Base-by-base conservation (phyloP, 2,113 vertebrate genomes). In the Climacteris rufus region DNA sequence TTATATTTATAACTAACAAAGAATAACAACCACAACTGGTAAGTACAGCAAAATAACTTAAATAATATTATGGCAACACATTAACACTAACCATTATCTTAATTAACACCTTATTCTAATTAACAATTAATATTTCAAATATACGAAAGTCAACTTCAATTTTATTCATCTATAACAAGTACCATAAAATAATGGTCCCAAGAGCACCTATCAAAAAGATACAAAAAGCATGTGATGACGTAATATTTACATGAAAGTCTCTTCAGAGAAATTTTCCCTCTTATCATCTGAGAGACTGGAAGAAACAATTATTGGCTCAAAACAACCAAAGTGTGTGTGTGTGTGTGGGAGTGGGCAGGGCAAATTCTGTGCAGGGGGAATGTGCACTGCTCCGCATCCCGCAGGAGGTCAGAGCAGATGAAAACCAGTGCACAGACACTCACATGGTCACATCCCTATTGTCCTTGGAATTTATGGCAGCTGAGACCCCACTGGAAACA, bases 341-440 rank as follows among this genome's bases (percentile, higher is more conserved):
- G 28, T 8, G 21, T 31, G 53, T 11, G 31, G 2, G 45, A 37
- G 27, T 0, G 0, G 33, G 47, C 10, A 69, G 64, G n/a, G 28
- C 22, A 53, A 28, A 7, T 19, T 69, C 63, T 1, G 1, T 28
- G 18, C 37, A 0, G 0, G 15, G 30, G 11, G 8, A 5, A 16
- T 2, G 8, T 53, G 54, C 22, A 8, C 45, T 78, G 47, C 54
- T 39, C 33, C 19, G 13, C 28, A 45, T 69, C 33, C 54, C 45
- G 45, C 33, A 39, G 45, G 54, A 69, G 33, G 11, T 33, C 54
- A 33, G 27, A 60, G 39, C 11, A 45, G 54, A 53, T 61, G 16
- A 61, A 68, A 69, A 28, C 4, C 33, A 39, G 22, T 27, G 53
- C 44, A 77, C 31, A 50, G 35, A 59, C 27, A 44, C 45, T 44